A percentile compares a stretch with the other conserved stretches of the same genome.
phyloP scores from a whole-genome alignment of 1,140 invertebrate genomes.

The Drosophila pseudoananassae region DNA sequence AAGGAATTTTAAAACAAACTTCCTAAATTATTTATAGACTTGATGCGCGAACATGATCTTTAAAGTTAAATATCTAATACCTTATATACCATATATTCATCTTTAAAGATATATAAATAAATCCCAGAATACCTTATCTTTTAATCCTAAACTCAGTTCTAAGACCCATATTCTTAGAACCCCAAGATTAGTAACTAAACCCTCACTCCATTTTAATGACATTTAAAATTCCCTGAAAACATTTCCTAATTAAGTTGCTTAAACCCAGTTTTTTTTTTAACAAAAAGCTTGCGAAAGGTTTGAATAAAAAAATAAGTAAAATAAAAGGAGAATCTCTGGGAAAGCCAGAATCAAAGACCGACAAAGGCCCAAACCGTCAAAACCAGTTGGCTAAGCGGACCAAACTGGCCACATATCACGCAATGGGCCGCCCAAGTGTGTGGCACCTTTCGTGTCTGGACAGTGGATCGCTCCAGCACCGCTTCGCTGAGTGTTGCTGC shows the following conservation, averaged over 20 bases:
- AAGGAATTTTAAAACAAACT: background rate
- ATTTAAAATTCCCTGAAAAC: background rate
- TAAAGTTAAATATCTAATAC: background rate
- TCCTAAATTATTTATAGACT: too few relatives aligned
- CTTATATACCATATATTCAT: too few relatives aligned
- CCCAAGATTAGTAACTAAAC: background rate
- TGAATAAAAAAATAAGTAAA: constrained; percentile 1
- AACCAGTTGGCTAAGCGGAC: constrained; percentile 30
- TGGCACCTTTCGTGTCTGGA: constrained; percentile 61
- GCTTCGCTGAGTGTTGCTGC: constrained; percentile 53
- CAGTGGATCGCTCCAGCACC: constrained; percentile 11
- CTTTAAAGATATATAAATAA: too few relatives aligned
- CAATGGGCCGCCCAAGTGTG: constrained; percentile 43
- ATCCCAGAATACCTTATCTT: too few relatives aligned
- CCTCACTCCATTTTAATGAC: background rate
- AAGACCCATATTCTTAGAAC: background rate
- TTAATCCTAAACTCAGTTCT: too few relatives aligned
- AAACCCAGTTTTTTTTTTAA: constrained; percentile 17
- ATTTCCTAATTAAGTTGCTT: background rate
- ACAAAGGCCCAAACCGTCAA: background rate
- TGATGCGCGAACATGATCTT: background rate
- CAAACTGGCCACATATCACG: constrained; percentile 18
- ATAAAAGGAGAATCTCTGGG: constrained; percentile 23
- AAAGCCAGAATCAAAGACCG: constrained; percentile 24
- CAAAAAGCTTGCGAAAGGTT: constrained; percentile 10